A percentile compares a stretch with the other conserved stretches of the same genome.
Evolutionary conservation across 2,888 invertebrate genomes (phyloP).

Genomic region (Napeogenes inachia): DNA sequence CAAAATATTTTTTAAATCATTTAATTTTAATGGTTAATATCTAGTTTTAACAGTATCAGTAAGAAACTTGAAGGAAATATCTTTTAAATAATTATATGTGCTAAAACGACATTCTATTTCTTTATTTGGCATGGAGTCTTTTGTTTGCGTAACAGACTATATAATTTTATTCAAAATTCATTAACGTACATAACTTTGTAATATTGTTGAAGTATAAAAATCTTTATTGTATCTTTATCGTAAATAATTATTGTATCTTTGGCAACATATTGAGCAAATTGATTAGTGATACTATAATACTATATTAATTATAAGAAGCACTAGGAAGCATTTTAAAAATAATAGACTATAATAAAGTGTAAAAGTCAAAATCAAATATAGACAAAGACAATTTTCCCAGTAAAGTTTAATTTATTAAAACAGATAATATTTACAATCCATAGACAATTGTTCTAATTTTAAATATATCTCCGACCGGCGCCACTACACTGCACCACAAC

Average conservation of each 20-base stretch:
- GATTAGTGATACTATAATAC: slow-evolving; percentile 56
- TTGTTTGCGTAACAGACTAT: background rate
- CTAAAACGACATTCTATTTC: background rate
- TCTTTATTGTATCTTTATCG: slow-evolving; percentile 6
- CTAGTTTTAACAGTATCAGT: background rate
- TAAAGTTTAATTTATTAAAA: background rate
- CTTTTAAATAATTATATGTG: background rate
- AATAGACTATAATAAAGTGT: background rate
- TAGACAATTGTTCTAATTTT: slow-evolving; percentile 5
- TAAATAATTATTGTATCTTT: slow-evolving; percentile 16
- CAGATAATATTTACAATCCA: slow-evolving; percentile 7
- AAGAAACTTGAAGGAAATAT: no score
- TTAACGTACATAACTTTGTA: slow-evolving; percentile 18
- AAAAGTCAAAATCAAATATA: slow-evolving; percentile 24
- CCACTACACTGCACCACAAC: slow-evolving; percentile 33
- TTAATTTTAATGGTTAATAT: background rate
- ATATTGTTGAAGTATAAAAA: slow-evolving; percentile 27
- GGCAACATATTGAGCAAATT: slow-evolving; percentile 71
- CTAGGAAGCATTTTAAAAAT: slow-evolving; percentile 23
- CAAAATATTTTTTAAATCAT: background rate
- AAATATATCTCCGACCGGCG: slow-evolving; percentile 35
- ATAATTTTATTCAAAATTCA: slow-evolving; percentile 23
- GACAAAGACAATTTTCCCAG: slow-evolving; percentile 21
- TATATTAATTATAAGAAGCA: slow-evolving; percentile 28
- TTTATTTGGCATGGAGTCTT: background rate